These are phyloP conservation scores for Alloplasta piceator DNA, from an alignment of 2,888 invertebrate genomes.

Conservation along the genomic window DNA sequence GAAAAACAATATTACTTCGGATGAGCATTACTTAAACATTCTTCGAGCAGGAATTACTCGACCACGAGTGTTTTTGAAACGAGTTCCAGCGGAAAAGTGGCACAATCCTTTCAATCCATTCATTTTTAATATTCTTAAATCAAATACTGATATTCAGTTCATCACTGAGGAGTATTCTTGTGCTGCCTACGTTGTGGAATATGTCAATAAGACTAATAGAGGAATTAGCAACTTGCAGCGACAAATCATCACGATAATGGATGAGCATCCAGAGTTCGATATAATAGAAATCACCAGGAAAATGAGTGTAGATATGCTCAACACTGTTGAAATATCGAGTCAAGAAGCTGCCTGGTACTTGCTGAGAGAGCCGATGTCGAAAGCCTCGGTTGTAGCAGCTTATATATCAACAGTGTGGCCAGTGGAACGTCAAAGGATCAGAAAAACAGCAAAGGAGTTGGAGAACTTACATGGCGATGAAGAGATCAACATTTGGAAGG, in stretches of 20 bases:
- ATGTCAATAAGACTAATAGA: slow-evolving; percentile 70
- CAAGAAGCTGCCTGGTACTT: slow-evolving; percentile 83
- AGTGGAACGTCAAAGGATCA: slow-evolving; percentile 76
- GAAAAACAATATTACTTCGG: slow-evolving; percentile 46
- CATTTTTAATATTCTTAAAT: slow-evolving; percentile 63
- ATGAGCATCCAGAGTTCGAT: slow-evolving; percentile 76
- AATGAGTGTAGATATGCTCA: slow-evolving; percentile 73
- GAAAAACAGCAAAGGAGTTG: slow-evolving; percentile 75
- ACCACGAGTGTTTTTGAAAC: slow-evolving; percentile 65
- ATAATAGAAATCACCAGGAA: slow-evolving; percentile 69
- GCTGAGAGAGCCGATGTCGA: slow-evolving; percentile 80
- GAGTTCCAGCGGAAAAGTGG: slow-evolving; percentile 62
- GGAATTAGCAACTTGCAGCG: slow-evolving; percentile 71
- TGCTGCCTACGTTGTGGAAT: slow-evolving; percentile 70
- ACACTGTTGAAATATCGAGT: slow-evolving; percentile 75
- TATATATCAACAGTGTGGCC: slow-evolving; percentile 72
- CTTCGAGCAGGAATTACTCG: slow-evolving; percentile 68
- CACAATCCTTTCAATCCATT: slow-evolving; percentile 70
- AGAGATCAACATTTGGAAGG: slow-evolving; percentile 77
- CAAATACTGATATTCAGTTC: slow-evolving; percentile 69
- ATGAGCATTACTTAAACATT: slow-evolving; percentile 69
- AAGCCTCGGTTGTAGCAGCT: slow-evolving; percentile 72
- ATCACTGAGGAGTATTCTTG: slow-evolving; percentile 67
- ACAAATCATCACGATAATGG: slow-evolving; percentile 56
- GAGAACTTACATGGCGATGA: slow-evolving; percentile 46